Conservation (phyloP, 2,797 vertebrate genomes). For the Gorsachius magnificus region DNA sequence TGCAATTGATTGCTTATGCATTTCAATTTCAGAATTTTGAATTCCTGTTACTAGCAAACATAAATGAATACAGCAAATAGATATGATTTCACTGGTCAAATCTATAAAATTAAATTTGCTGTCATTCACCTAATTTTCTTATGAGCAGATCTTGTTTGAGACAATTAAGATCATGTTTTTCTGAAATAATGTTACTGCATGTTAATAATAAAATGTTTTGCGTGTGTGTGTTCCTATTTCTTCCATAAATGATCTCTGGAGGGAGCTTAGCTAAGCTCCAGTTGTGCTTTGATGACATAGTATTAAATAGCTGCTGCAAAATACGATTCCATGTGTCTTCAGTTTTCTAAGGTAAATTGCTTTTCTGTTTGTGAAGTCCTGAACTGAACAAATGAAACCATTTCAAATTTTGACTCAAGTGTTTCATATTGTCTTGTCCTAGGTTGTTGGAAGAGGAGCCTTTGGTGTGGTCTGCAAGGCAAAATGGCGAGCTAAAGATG, state of each 20-base stretch:
- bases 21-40: not conserved
- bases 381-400: not conserved
- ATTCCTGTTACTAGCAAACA: not conserved
- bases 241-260: not conserved
- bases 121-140: not conserved
- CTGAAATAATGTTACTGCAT: not conserved
- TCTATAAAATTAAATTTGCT: not conserved
- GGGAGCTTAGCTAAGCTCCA: not conserved
- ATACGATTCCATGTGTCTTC: not conserved
- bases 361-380: not conserved
- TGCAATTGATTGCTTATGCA: not conserved
- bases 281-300: not conserved
- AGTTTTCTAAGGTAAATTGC: not conserved
- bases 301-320: not conserved
- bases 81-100: not conserved
- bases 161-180: not conserved
- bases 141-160: not conserved
- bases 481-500: constrained; percentile 98
- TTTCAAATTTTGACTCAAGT: not conserved
- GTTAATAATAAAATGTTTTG: not conserved
- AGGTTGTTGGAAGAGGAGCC: constrained; percentile 98
- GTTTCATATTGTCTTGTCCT: constrained; percentile 32
- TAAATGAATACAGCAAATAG: not conserved
- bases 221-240: not conserved
- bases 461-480: constrained; percentile 99